Percentiles rank a stretch among this genome's conserved stretches.
phyloP scores from a whole-genome alignment of 2,113 vertebrate species.

The Seriola aureovittata region DNA sequence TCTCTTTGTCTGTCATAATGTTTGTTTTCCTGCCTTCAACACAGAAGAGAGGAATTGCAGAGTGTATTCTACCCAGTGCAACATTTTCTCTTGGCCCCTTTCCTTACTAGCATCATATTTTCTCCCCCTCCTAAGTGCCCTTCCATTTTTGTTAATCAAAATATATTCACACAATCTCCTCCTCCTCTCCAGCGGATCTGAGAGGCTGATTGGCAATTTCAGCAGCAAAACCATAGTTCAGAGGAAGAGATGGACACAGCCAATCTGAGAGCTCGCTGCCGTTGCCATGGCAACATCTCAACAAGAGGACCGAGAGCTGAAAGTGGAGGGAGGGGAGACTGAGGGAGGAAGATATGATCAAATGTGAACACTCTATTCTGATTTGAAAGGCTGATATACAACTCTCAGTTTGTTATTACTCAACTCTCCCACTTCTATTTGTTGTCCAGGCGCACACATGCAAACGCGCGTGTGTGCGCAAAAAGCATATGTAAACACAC shows the following conservation, averaged over 20 bases:
- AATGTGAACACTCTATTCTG: constrained; percentile 70
- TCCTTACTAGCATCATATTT: constrained; percentile 53
- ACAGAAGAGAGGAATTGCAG: constrained; percentile 26
- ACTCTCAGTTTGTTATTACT: constrained; percentile 65
- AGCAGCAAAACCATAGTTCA: constrained; percentile 75
- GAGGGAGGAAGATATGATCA: constrained; percentile 62
- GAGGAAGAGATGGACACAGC: constrained; percentile 64
- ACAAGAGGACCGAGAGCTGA: constrained; percentile 71
- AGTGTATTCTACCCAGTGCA: constrained; percentile 48
- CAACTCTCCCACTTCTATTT: constrained; percentile 52
- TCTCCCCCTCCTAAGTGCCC: constrained; percentile 71
- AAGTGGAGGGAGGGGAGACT: not conserved
- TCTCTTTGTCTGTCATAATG: constrained; percentile 16
- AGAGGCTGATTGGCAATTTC: constrained; percentile 85
- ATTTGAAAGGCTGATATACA: constrained; percentile 77
- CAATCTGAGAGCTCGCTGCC: constrained; percentile 68
- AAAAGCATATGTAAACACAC: constrained; percentile 14
- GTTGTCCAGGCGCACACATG: constrained; percentile 37
- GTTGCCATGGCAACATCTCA: constrained; percentile 82
- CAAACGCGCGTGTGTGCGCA: constrained; percentile 16
- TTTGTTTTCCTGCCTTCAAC: constrained; percentile 40
- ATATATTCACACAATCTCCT: constrained; percentile 83
- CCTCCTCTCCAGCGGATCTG: constrained; percentile 74
- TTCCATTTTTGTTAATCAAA: constrained; percentile 83
- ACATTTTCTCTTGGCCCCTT: constrained; percentile 49